Conservation (phyloP, 2,797 vertebrate species). For the Chrosomus eos region DNA sequence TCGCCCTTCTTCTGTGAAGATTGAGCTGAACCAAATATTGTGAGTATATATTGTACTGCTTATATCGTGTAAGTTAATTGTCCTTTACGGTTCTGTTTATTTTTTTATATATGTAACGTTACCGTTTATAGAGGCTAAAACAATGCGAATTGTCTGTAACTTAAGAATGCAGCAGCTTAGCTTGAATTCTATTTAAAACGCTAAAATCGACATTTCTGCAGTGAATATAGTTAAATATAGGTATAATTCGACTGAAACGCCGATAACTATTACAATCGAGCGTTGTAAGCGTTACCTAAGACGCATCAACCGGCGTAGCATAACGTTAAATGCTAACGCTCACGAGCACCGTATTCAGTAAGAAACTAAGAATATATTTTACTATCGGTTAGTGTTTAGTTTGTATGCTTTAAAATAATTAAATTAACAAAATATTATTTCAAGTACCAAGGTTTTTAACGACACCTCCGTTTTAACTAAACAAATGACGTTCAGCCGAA, state of each 20-base stretch:
- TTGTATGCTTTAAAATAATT: not conserved
- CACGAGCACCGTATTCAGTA: not conserved
- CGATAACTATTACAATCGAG: not conserved
- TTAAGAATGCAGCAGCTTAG: not conserved
- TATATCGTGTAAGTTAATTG: not conserved
- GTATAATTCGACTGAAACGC: not conserved
- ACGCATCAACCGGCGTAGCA: conserved; percentile 23
- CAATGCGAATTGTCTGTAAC: not conserved
- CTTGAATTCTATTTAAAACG: not conserved
- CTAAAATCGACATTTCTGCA: not conserved
- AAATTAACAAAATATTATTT: not conserved
- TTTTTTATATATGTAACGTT: not conserved
- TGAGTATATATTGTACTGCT: conserved; percentile 9
- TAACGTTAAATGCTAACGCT: conserved; percentile 30
- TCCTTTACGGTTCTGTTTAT: not conserved
- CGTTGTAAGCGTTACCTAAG: not conserved
- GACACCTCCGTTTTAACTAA: not conserved
- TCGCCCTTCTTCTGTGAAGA: conserved; percentile 50
- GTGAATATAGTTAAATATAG: not conserved
- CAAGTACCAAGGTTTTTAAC: not conserved
- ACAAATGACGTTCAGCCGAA: conserved; percentile 23
- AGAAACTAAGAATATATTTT: not conserved
- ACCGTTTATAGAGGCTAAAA: not conserved
- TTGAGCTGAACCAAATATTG: conserved; percentile 29
- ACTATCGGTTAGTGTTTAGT: not conserved